These are phyloP conservation scores for Trichoplusia ni DNA, from an alignment of 1,140 invertebrate species.

Conservation along the genomic window DNA sequence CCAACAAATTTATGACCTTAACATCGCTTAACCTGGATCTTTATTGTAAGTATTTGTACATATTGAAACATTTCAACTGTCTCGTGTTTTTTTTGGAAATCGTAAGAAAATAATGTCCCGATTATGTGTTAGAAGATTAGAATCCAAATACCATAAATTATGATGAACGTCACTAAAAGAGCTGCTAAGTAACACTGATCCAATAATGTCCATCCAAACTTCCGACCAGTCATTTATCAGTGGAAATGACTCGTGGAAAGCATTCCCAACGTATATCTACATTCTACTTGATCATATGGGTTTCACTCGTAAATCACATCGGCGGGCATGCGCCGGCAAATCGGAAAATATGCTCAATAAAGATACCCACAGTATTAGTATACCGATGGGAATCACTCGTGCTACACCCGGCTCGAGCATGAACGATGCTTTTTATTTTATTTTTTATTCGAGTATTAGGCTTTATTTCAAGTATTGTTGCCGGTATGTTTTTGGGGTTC, in stretches of 20 bases:
- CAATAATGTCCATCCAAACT: too few species aligned
- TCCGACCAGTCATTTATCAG: conserved; percentile 8
- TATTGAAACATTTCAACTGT: too few species aligned
- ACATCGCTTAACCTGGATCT: too few species aligned
- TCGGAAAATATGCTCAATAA: conserved; percentile 65
- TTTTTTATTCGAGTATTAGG: not conserved
- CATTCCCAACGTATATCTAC: conserved; percentile 2
- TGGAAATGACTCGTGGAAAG: conserved; percentile 6
- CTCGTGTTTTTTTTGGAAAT: too few species aligned
- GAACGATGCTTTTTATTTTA: conserved; percentile 2
- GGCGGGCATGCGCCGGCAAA: conserved; percentile 50
- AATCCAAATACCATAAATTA: too few species aligned
- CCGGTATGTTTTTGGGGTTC: not conserved
- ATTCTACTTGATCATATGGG: conserved; percentile 34
- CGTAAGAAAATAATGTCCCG: too few species aligned
- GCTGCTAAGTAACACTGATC: too few species aligned
- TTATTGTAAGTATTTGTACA: too few species aligned
- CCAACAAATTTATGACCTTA: too few species aligned
- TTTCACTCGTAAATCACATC: conserved; percentile 60
- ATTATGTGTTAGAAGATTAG: too few species aligned
- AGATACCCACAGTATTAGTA: conserved; percentile 50
- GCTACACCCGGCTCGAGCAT: not conserved
- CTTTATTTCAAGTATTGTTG: not conserved
- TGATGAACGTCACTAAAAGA: too few species aligned
- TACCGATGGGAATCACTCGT: conserved; percentile 24